These are phyloP conservation scores for Tanaodytes sp. DNA, from an alignment of 2,888 invertebrate genomes.

Conservation along the genomic window DNA sequence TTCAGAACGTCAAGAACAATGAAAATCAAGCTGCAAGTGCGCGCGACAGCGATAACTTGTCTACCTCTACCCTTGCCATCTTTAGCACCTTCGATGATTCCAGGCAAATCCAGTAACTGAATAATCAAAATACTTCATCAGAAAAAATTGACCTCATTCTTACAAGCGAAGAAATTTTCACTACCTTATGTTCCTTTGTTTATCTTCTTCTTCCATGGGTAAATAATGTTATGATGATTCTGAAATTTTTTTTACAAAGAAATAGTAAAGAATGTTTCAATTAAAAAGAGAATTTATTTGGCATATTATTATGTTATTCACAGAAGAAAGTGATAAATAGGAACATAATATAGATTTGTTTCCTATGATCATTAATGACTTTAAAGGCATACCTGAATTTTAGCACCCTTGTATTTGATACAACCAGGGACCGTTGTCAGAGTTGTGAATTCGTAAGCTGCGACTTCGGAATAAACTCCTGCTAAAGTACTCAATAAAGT, in stretches of 20 bases:
- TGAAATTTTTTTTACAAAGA: conserved; percentile 7
- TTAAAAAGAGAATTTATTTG: too few relatives aligned
- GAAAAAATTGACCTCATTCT: too few relatives aligned
- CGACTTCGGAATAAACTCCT: conserved; percentile 99
- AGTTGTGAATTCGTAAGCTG: conserved; percentile 99
- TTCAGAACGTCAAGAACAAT: conserved; percentile 98
- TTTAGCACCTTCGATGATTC: conserved; percentile 99
- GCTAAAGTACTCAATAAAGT: conserved; percentile 96
- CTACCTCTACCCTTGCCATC: conserved; percentile 99
- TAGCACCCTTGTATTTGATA: conserved; percentile 98
- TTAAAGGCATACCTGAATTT: conserved; percentile 97
- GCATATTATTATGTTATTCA: conserved; percentile 25
- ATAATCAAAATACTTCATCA: too few relatives aligned
- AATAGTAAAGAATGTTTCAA: not conserved
- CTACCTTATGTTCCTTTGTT: conserved; percentile 24
- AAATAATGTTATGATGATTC: conserved; percentile 9
- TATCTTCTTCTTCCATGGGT: conserved; percentile 21
- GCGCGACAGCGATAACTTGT: conserved; percentile 98
- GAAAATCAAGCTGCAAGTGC: conserved; percentile 98
- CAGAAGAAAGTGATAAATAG: conserved; percentile 12
- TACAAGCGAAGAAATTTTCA: too few relatives aligned
- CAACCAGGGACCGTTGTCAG: conserved; percentile 99
- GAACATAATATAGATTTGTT: conserved; percentile 21
- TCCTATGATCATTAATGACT: too few relatives aligned
- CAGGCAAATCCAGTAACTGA: conserved; percentile 96